Evolutionary conservation across 2,888 invertebrate species (phyloP).

Genomic region (Coelopa pilipes): DNA sequence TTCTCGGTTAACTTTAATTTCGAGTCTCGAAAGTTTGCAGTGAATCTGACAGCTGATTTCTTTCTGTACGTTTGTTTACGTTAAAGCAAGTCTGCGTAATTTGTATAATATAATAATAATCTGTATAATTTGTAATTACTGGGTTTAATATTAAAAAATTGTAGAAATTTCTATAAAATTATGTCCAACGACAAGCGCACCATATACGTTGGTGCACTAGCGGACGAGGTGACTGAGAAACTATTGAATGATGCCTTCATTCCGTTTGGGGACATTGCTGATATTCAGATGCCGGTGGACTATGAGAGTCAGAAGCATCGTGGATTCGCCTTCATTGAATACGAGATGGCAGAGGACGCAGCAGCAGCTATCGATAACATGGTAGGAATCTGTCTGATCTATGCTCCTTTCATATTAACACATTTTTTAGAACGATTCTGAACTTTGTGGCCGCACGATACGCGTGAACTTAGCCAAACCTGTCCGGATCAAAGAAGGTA

Average conservation of each 20-base stretch:
- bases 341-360: conserved; percentile 97
- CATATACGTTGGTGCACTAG: conserved; percentile 86
- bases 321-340: conserved; percentile 99
- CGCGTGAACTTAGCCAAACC: conserved; percentile 97
- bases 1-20: too few species aligned
- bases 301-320: conserved; percentile 97
- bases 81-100: neutral
- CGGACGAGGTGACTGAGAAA: conserved; percentile 97
- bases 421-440: conserved; percentile 87
- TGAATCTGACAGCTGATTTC: neutral
- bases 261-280: conserved; percentile 98
- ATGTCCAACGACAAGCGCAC: conserved; percentile 81
- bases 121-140: neutral
- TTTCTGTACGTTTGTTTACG: conserved; percentile 12
- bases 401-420: too few species aligned
- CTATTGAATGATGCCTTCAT: conserved; percentile 96
- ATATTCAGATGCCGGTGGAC: conserved; percentile 95
- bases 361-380: conserved; percentile 98
- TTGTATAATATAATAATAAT: neutral
- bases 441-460: conserved; percentile 95
- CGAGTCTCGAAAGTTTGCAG: too few species aligned
- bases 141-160: neutral
- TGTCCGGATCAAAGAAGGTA: conserved; percentile 95
- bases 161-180: conserved; percentile 35
- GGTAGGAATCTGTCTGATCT: conserved; percentile 77